Evolutionary conservation across 2,888 invertebrate species (phyloP).

Genomic region (Eupithecia centaureata): DNA sequence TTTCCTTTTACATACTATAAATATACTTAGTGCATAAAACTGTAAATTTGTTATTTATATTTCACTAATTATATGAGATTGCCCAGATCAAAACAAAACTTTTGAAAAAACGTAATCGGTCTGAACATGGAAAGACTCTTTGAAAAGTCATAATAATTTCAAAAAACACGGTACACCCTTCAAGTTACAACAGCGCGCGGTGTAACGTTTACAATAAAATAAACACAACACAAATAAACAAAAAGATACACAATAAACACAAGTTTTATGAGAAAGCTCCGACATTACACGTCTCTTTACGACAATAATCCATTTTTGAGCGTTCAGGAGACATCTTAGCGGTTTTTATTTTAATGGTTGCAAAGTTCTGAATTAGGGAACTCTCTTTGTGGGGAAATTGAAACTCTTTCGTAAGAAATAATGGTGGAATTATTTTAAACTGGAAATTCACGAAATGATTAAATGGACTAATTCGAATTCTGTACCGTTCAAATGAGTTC

Average conservation of each 20-base stretch:
- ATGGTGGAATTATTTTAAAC: background rate
- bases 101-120: background rate
- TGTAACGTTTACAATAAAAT: slow-evolving; percentile 52
- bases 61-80: no score
- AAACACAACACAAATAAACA: slow-evolving; percentile 5
- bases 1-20: no score
- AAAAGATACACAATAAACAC: slow-evolving; percentile 66
- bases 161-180: slow-evolving; percentile 29
- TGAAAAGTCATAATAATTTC: background rate
- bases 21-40: no score
- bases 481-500: no score
- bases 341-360: slow-evolving; percentile 48
- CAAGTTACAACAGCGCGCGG: slow-evolving; percentile 46
- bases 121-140: background rate
- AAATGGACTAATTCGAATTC: background rate
- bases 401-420: background rate
- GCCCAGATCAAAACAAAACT: background rate
- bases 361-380: slow-evolving; percentile 32
- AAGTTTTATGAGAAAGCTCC: slow-evolving; percentile 63
- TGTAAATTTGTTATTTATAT: no score
- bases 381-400: slow-evolving; percentile 16
- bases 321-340: slow-evolving; percentile 62
- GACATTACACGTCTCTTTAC: slow-evolving; percentile 65
- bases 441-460: background rate
- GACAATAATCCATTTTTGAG: slow-evolving; percentile 74